A percentile compares a stretch with the other conserved stretches of the same genome.
phyloP scores from a whole-genome alignment of 2,888 invertebrate species.

The Tetropium fuscum region DNA sequence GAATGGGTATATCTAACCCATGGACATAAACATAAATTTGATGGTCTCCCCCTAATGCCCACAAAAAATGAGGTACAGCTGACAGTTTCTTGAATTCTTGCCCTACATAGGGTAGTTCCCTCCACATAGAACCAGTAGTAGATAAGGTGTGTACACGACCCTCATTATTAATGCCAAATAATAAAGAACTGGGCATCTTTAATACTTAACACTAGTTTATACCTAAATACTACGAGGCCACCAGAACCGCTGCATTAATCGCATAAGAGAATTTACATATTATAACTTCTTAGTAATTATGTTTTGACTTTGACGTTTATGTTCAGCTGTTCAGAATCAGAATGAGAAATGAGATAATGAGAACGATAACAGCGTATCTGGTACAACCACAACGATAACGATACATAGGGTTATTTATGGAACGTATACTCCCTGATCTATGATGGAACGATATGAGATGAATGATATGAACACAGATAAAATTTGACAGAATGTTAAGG shows the following conservation, averaged over 20 bases:
- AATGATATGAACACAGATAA: too few relatives aligned
- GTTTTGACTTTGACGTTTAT: background rate
- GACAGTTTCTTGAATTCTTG: conserved; percentile 91
- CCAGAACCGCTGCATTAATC: background rate
- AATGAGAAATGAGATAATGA: too few relatives aligned
- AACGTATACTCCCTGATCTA: too few relatives aligned
- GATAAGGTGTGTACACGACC: conserved; percentile 89
- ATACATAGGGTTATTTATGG: too few relatives aligned
- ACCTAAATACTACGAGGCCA: background rate
- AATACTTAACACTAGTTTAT: background rate
- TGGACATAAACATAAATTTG: conserved; percentile 94
- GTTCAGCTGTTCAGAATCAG: too few relatives aligned
- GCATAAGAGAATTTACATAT: too few relatives aligned
- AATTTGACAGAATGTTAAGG: too few relatives aligned
- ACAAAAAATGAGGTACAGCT: conserved; percentile 86
- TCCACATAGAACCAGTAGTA: conserved; percentile 85
- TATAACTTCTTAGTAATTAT: too few relatives aligned
- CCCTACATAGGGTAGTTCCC: conserved; percentile 86
- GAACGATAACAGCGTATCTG: too few relatives aligned
- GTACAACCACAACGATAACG: too few relatives aligned
- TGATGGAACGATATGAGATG: too few relatives aligned
- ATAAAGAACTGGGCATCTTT: conserved; percentile 65
- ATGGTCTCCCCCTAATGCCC: conserved; percentile 94
- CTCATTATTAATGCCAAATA: conserved; percentile 89
- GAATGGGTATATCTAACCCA: conserved; percentile 89